phyloP scores from a whole-genome alignment of 23 tunicate genomes.

The Pegea sp. region DNA sequence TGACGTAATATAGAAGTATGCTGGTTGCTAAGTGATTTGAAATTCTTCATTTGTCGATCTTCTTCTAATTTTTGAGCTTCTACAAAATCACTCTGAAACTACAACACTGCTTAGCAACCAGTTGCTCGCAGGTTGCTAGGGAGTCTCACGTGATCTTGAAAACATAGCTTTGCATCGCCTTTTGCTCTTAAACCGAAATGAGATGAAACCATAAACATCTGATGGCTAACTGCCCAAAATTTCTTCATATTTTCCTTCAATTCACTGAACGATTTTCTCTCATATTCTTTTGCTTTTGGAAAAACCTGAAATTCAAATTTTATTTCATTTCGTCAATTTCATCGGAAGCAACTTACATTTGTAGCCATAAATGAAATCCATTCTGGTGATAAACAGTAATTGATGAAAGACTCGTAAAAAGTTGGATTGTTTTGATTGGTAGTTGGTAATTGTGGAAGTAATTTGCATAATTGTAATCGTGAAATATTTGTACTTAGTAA shows the following conservation, averaged over 20 bases:
- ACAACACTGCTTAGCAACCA: no score
- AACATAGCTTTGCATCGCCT: slow-evolving; percentile 41
- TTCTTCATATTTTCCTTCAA: slow-evolving; percentile 17
- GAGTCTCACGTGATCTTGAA: slow-evolving; percentile 29
- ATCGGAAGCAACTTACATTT: slow-evolving; percentile 24
- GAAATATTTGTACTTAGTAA: slow-evolving; percentile 68
- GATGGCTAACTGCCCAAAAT: slow-evolving; percentile 24
- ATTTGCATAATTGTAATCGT: slow-evolving; percentile 24
- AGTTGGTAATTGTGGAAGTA: slow-evolving; percentile 56
- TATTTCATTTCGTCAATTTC: no score
- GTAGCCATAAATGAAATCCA: slow-evolving; percentile 37
- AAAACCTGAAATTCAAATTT: slow-evolving; percentile 44
- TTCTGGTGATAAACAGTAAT: slow-evolving; percentile 46
- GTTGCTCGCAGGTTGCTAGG: no score
- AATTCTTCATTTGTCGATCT: slow-evolving; percentile 54
- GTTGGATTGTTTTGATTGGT: slow-evolving; percentile 46
- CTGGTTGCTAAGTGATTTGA: slow-evolving; percentile 55
- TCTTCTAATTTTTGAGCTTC: slow-evolving; percentile 17
- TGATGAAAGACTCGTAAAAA: slow-evolving; percentile 56
- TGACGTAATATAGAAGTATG: slow-evolving; percentile 54
- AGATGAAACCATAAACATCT: slow-evolving; percentile 24
- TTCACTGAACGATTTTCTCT: slow-evolving; percentile 15
- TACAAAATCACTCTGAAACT: slow-evolving; percentile 49
- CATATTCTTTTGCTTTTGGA: slow-evolving; percentile 21
- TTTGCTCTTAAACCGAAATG: slow-evolving; percentile 31